phyloP scores from a whole-genome alignment of 2,113 vertebrate species.

The Lasiurus borealis region DNA sequence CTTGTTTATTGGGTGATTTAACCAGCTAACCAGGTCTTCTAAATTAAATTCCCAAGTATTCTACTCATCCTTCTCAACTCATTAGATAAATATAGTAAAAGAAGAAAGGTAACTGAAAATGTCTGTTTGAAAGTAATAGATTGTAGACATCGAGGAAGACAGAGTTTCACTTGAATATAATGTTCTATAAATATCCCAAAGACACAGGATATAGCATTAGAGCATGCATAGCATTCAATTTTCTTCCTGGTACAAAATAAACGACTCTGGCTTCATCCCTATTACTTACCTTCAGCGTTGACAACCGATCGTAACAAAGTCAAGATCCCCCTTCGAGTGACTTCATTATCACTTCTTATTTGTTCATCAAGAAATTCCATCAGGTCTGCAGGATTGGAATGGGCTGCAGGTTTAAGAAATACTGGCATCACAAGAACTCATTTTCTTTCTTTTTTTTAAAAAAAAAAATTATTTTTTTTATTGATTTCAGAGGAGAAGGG shows the following conservation, averaged over 20 bases:
- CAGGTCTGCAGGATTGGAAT: slow-evolving; percentile 71
- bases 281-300: slow-evolving; percentile 70
- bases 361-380: slow-evolving; percentile 81
- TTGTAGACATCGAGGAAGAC: not conserved
- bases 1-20: not conserved
- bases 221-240: not conserved
- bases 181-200: not conserved
- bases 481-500: no score
- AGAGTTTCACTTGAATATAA: not conserved
- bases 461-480: no score
- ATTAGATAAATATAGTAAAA: not conserved
- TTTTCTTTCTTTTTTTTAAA: not conserved
- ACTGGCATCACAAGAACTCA: not conserved
- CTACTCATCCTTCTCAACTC: not conserved
- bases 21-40: not conserved
- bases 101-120: not conserved
- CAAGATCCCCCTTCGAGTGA: slow-evolving; percentile 61
- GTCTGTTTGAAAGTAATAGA: not conserved
- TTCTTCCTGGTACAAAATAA: slow-evolving; percentile 11
- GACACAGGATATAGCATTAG: not conserved
- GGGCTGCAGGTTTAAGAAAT: slow-evolving; percentile 72
- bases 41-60: slow-evolving; percentile 46
- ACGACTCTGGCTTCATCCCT: not conserved
- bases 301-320: slow-evolving; percentile 63
- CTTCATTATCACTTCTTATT: slow-evolving; percentile 64